Percentiles rank a stretch among this genome's conserved stretches.
These are phyloP conservation scores for Himalopsyche tibetana DNA, from an alignment of 2,888 invertebrate genomes.

Conservation along the genomic window DNA sequence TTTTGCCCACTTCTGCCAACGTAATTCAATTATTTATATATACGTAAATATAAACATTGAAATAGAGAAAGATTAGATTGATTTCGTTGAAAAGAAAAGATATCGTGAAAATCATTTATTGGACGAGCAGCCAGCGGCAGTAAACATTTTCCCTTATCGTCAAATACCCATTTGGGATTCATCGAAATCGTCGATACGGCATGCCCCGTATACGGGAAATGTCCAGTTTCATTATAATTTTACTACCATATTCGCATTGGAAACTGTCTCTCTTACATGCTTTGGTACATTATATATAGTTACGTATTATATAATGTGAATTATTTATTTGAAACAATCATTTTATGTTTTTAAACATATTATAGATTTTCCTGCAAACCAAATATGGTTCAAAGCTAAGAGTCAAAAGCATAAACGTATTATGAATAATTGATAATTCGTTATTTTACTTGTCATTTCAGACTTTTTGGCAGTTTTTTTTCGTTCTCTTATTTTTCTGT, in stretches of 20 bases:
- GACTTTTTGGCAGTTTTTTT: too few species aligned
- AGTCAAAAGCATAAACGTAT: too few species aligned
- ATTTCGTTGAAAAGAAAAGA: conserved; percentile 28
- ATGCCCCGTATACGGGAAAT: conserved; percentile 15
- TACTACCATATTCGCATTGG: conserved; percentile 44
- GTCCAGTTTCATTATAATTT: conserved; percentile 56
- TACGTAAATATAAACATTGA: too few species aligned
- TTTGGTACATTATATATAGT: neutral
- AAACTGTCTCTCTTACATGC: neutral
- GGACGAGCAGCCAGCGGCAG: conserved; percentile 34
- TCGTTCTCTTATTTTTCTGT: too few species aligned
- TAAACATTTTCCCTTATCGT: conserved; percentile 47
- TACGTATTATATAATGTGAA: neutral
- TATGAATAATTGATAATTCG: too few species aligned
- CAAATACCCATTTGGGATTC: conserved; percentile 54
- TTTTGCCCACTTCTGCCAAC: too few species aligned
- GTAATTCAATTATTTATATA: too few species aligned
- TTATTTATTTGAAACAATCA: too few species aligned
- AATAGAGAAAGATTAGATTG: conserved; percentile 38
- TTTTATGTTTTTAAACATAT: too few species aligned
- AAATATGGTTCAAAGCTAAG: too few species aligned
- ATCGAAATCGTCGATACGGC: conserved; percentile 48
- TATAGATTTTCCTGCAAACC: too few species aligned
- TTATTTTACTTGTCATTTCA: too few species aligned
- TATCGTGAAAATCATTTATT: conserved; percentile 45